Conservation (phyloP, 2,797 vertebrate genomes). For the Acestrorhynchus altus region DNA sequence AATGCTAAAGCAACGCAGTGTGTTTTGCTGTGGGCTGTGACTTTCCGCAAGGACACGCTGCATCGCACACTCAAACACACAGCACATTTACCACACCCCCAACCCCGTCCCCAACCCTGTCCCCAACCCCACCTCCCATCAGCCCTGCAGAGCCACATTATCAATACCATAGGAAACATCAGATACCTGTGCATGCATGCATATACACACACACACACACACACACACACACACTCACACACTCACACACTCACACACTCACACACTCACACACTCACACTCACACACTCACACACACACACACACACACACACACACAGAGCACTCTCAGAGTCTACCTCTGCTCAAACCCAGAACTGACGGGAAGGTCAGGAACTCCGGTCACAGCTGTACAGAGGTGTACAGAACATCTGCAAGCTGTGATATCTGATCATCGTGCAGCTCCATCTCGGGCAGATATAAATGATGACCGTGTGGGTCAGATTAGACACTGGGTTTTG, state of each 20-base stretch:
- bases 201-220: neutral
- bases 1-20: neutral
- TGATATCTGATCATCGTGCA: no score
- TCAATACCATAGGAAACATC: neutral
- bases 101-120: no score
- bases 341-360: no score
- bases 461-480: no score
- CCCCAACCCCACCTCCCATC: no score
- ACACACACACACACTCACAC: neutral
- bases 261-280: slow-evolving; percentile 5
- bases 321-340: no score
- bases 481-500: no score
- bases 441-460: no score
- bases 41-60: slow-evolving; percentile 6
- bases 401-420: no score
- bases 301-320: neutral
- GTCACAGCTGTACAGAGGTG: no score
- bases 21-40: neutral
- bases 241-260: neutral
- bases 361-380: no score
- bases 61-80: neutral
- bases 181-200: neutral
- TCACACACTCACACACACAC: neutral
- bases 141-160: neutral
- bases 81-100: no score